phyloP scores from a whole-genome alignment of 2,797 vertebrate genomes.

The Sebastes diaconus region DNA sequence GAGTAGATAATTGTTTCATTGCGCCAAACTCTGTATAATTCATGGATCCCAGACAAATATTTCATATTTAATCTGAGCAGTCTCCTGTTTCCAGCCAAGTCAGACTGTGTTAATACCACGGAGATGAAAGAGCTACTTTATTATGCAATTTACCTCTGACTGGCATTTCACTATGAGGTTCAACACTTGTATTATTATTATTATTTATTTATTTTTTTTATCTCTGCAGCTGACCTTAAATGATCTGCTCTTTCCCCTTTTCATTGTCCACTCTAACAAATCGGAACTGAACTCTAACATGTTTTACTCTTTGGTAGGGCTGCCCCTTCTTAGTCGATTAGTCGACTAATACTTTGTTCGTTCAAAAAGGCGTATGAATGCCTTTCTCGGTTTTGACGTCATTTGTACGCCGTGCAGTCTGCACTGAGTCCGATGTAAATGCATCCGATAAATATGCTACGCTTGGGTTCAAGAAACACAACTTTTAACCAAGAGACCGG shows the following conservation, averaged over 20 bases:
- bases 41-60: slow-evolving; percentile 53
- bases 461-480: too few species aligned
- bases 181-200: slow-evolving; percentile 18
- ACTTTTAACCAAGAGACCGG: too few species aligned
- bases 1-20: slow-evolving; percentile 46
- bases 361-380: too few species aligned
- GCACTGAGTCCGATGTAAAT: too few species aligned
- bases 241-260: slow-evolving; percentile 9
- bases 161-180: slow-evolving; percentile 14
- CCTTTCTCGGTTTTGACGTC: too few species aligned
- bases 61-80: slow-evolving; percentile 59
- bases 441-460: too few species aligned
- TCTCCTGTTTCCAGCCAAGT: slow-evolving; percentile 52
- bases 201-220: slow-evolving; percentile 6
- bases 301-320: not conserved
- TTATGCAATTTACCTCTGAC: slow-evolving; percentile 48
- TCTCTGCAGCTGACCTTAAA: slow-evolving; percentile 28
- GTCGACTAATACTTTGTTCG: too few species aligned
- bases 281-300: not conserved
- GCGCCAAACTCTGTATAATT: slow-evolving; percentile 57
- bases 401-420: too few species aligned
- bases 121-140: slow-evolving; percentile 42
- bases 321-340: too few species aligned
- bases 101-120: slow-evolving; percentile 40
- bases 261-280: not conserved